Percentiles rank a stretch among this genome's conserved stretches.
phyloP scores from a whole-genome alignment of 1,140 invertebrate genomes.

The Danaus melanippus region DNA sequence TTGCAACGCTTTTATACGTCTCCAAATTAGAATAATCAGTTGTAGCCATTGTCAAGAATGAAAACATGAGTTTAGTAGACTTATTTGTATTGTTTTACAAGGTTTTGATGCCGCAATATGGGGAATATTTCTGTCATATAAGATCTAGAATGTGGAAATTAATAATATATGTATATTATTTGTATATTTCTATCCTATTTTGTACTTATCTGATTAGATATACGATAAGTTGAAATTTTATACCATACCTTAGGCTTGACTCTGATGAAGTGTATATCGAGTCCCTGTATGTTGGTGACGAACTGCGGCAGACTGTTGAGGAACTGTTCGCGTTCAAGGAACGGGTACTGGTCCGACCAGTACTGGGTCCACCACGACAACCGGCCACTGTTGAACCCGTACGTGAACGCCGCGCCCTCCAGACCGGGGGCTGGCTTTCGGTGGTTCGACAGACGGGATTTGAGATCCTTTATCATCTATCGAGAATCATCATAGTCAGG shows the following conservation, averaged over 20 bases:
- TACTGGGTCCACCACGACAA: slow-evolving; percentile 77
- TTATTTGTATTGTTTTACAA: no score
- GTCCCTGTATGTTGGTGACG: slow-evolving; percentile 77
- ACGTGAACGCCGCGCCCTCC: slow-evolving; percentile 78
- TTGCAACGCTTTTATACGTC: no score
- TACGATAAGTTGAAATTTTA: background rate
- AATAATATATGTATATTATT: no score
- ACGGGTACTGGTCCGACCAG: slow-evolving; percentile 80
- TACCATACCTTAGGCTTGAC: slow-evolving; percentile 67
- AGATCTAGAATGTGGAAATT: no score
- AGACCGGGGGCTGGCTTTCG: slow-evolving; percentile 71
- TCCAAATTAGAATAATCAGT: no score
- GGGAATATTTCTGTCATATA: no score
- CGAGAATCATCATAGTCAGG: no score
- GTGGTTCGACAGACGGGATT: slow-evolving; percentile 72
- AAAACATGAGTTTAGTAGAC: no score
- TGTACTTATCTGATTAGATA: no score
- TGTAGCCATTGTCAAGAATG: no score
- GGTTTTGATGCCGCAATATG: no score
- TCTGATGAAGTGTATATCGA: slow-evolving; percentile 83
- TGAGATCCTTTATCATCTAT: slow-evolving; percentile 76
- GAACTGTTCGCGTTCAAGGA: slow-evolving; percentile 76
- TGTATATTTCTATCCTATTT: no score
- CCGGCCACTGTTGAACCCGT: slow-evolving; percentile 81
- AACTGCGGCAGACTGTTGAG: slow-evolving; percentile 83